phyloP scores from a whole-genome alignment of 2,113 vertebrate genomes.

The Thryonomys swinderianus region DNA sequence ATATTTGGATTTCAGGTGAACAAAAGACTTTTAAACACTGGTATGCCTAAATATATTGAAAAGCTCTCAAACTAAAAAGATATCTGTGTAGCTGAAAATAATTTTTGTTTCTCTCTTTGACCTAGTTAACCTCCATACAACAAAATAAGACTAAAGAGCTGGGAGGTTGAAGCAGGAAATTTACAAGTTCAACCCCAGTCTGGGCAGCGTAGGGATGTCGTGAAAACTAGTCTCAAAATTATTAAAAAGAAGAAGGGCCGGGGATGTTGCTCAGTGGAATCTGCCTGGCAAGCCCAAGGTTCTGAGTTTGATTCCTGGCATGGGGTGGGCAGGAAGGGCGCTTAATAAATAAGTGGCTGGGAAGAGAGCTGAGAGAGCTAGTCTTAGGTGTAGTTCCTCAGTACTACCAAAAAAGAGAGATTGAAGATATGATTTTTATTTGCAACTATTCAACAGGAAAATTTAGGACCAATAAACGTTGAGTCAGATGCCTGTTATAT shows the following conservation, averaged over 20 bases:
- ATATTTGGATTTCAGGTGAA: background rate
- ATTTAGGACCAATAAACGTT: background rate
- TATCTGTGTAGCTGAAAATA: background rate
- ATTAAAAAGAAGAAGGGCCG: background rate
- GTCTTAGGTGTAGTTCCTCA: background rate
- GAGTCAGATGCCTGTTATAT: background rate
- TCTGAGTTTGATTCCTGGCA: too few species aligned
- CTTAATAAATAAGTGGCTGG: background rate
- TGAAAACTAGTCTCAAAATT: background rate
- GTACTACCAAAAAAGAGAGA: background rate
- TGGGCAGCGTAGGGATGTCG: background rate
- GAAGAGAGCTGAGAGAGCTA: background rate
- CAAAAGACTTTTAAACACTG: background rate
- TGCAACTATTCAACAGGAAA: constrained; percentile 35
- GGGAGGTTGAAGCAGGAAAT: background rate
- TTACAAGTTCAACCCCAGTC: background rate
- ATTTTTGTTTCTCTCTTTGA: background rate
- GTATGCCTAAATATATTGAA: background rate
- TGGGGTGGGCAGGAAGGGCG: too few species aligned
- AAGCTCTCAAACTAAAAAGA: constrained; percentile 8
- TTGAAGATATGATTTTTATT: background rate
- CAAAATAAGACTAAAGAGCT: background rate
- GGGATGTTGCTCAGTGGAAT: too few species aligned
- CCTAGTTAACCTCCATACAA: background rate
- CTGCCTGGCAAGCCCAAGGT: too few species aligned